These are phyloP conservation scores for Rhabdophis nuchalis DNA, from an alignment of 2,797 vertebrate species.

Conservation along the genomic window DNA sequence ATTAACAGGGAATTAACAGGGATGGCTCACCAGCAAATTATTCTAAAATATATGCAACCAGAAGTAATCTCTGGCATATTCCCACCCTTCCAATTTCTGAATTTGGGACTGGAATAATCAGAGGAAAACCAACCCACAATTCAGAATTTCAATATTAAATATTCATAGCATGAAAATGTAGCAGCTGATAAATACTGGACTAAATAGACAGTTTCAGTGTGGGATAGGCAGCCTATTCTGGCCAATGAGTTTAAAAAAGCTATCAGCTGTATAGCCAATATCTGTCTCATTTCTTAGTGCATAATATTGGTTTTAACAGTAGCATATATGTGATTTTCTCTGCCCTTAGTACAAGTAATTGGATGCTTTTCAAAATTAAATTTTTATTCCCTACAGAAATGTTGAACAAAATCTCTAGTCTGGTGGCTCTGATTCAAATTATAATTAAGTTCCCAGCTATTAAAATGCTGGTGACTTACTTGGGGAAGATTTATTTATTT, in stretches of 20 bases:
- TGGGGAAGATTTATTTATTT: conserved; percentile 7
- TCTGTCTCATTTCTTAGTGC: background rate
- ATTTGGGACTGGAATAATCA: background rate
- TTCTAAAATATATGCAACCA: background rate
- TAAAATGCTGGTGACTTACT: conserved; percentile 18
- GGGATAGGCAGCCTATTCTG: background rate
- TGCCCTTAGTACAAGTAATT: background rate
- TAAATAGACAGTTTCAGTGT: background rate
- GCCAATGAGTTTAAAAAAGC: background rate
- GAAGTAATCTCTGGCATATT: background rate
- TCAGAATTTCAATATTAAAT: background rate
- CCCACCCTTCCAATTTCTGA: background rate
- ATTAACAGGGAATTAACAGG: no score
- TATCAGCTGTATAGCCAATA: background rate
- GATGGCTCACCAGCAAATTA: background rate
- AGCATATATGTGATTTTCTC: background rate
- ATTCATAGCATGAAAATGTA: background rate
- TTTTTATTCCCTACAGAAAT: background rate
- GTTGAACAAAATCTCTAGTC: background rate
- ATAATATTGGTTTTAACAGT: conserved; percentile 19
- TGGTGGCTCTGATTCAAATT: conserved; percentile 18
- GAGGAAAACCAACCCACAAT: background rate
- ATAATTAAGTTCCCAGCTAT: conserved; percentile 19
- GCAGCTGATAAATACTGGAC: background rate
- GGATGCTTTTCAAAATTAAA: background rate